phyloP scores from a whole-genome alignment of 2,113 vertebrate genomes.

The Burhinus oedicnemus region DNA sequence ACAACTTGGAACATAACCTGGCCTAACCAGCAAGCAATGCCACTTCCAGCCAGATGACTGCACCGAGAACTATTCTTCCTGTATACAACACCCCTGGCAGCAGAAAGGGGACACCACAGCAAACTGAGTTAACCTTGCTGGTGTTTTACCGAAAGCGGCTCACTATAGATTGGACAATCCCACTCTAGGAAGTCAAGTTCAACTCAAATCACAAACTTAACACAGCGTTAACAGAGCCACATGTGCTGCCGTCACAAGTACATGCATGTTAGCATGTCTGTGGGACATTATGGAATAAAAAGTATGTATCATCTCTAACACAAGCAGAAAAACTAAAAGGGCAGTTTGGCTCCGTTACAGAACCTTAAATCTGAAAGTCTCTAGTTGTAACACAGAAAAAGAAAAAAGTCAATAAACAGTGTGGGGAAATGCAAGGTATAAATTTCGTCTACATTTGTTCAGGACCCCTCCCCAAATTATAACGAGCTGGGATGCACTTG shows the following conservation, averaged over 20 bases:
- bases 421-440: not conserved
- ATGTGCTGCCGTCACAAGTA: not conserved
- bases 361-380: not conserved
- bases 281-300: not conserved
- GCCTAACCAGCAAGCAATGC: not conserved
- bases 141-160: not conserved
- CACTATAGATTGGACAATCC: not conserved
- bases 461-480: not conserved
- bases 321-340: not conserved
- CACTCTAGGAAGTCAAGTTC: not conserved
- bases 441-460: not conserved
- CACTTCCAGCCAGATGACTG: not conserved
- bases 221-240: not conserved
- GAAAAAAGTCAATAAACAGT: not conserved
- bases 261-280: not conserved
- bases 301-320: not conserved
- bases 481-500: not conserved
- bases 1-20: not conserved
- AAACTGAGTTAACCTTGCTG: not conserved
- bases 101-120: not conserved
- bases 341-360: not conserved
- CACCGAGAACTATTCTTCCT: not conserved
- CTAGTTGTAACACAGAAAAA: not conserved
- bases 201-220: not conserved
- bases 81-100: not conserved